phyloP scores from a whole-genome alignment of 2,888 invertebrate species.

The Mythimna impura region DNA sequence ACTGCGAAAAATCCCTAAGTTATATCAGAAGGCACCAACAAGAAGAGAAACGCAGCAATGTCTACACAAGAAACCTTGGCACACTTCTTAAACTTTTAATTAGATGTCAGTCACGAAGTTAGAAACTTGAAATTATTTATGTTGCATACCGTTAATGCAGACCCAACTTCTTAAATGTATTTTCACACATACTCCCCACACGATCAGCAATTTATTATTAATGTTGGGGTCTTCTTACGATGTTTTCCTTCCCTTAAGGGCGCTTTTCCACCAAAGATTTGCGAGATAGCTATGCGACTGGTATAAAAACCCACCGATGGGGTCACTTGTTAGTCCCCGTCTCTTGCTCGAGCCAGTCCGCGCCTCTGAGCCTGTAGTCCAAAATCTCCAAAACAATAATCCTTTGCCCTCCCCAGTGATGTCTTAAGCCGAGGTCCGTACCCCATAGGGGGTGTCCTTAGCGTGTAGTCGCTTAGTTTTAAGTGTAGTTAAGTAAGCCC shows the following conservation, averaged over 20 bases:
- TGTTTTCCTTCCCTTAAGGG: constrained; percentile 32
- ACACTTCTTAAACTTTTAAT: constrained; percentile 40
- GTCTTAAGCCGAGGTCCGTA: too few species aligned
- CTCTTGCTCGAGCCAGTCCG: too few species aligned
- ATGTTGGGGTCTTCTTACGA: constrained; percentile 38
- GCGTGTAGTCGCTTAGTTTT: too few species aligned
- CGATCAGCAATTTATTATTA: constrained; percentile 54
- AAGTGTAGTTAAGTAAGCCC: too few species aligned
- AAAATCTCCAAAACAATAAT: too few species aligned
- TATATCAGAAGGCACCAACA: neutral
- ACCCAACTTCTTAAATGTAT: constrained; percentile 25
- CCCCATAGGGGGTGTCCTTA: too few species aligned
- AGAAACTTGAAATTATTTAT: constrained; percentile 35
- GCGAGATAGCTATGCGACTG: neutral
- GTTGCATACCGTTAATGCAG: constrained; percentile 40
- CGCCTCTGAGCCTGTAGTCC: too few species aligned
- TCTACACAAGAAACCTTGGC: constrained; percentile 22
- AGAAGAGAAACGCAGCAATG: neutral
- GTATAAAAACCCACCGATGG: too few species aligned
- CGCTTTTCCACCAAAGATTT: neutral
- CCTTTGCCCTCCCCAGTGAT: too few species aligned
- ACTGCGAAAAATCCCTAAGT: neutral
- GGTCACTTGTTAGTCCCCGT: too few species aligned
- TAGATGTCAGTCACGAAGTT: constrained; percentile 44
- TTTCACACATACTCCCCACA: constrained; percentile 38